Evolutionary conservation across 2,113 vertebrate genomes (phyloP).

Genomic region (Fregetta grallaria): DNA sequence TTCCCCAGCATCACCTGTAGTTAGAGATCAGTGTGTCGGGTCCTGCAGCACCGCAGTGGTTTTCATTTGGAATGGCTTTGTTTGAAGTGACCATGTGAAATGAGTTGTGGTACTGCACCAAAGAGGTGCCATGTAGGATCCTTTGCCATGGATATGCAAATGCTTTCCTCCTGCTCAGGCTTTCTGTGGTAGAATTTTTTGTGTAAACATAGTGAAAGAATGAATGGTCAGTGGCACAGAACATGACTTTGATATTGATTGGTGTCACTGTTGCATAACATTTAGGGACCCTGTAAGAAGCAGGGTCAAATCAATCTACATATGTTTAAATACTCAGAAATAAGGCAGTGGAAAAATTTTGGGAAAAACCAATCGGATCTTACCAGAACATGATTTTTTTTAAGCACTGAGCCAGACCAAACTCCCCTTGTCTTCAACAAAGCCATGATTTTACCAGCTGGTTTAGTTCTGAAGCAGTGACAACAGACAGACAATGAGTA

Average conservation of each 20-base stretch:
- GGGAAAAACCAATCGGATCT: not conserved
- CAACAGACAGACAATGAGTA: not conserved
- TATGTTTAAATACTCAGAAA: constrained; percentile 50
- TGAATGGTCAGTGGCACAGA: not conserved
- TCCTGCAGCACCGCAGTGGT: not conserved
- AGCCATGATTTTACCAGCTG: not conserved
- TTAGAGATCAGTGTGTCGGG: not conserved
- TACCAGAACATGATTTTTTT: not conserved
- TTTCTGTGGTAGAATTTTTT: not conserved
- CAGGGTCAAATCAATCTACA: constrained; percentile 20
- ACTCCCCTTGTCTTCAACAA: not conserved
- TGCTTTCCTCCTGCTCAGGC: not conserved
- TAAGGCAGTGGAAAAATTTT: not conserved
- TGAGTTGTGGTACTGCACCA: not conserved
- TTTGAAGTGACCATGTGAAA: not conserved
- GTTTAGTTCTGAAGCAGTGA: not conserved
- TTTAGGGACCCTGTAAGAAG: not conserved
- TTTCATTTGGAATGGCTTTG: not conserved
- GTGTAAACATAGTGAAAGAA: not conserved
- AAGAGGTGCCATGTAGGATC: not conserved
- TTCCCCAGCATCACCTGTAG: not conserved
- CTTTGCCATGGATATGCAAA: not conserved
- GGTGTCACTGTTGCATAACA: constrained; percentile 10
- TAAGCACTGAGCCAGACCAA: not conserved
- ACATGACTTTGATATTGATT: not conserved